Evolutionary conservation across 2,888 invertebrate genomes (phyloP).

Genomic region (Luffia ferchaultella): DNA sequence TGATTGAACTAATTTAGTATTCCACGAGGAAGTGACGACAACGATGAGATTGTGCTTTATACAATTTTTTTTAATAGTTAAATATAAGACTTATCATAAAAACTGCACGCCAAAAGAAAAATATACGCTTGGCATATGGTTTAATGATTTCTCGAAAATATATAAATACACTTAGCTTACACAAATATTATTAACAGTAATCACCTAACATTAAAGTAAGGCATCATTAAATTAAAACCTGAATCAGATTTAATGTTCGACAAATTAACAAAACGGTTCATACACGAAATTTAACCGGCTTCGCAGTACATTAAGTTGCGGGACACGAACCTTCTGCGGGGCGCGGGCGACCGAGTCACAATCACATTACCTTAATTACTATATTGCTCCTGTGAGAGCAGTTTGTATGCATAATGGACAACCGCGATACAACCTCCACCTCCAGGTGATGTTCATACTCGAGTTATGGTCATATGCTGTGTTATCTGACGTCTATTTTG

Average conservation of each 20-base stretch:
- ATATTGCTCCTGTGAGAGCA: slow-evolving; percentile 36
- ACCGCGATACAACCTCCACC: slow-evolving; percentile 3
- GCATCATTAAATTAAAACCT: background rate
- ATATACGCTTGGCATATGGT: no score
- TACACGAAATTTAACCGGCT: background rate
- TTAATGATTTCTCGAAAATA: no score
- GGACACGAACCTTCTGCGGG: slow-evolving; percentile 4
- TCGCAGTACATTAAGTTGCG: background rate
- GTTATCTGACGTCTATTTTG: background rate
- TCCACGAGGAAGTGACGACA: no score
- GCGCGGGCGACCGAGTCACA: slow-evolving; percentile 17
- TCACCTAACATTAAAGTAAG: no score
- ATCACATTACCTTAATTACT: slow-evolving; percentile 48
- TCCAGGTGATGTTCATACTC: background rate
- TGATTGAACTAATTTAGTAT: no score
- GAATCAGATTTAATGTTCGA: background rate
- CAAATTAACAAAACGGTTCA: background rate
- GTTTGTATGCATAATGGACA: slow-evolving; percentile 26
- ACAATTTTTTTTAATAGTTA: no score
- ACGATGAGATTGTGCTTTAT: no score
- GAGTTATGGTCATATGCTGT: background rate
- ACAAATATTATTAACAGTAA: no score
- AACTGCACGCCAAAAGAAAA: no score
- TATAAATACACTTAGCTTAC: no score
- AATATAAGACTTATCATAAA: no score